A percentile compares a stretch with the other conserved stretches of the same genome.
Evolutionary conservation across 2,888 invertebrate genomes (phyloP).

Genomic region (Xylota sylvarum): DNA sequence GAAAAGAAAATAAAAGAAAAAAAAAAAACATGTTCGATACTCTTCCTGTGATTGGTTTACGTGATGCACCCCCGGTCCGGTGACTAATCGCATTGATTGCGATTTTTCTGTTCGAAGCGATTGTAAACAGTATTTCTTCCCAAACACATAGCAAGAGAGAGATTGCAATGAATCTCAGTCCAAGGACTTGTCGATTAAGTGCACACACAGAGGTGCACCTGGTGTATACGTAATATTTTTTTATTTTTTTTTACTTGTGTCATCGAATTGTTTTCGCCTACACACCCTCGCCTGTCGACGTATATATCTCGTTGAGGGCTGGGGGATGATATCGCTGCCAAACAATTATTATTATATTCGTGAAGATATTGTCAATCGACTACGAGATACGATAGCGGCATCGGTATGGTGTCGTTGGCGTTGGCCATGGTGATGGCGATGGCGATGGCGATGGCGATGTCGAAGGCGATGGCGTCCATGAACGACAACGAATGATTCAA

Average conservation of each 20-base stretch:
- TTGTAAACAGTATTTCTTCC: conserved; percentile 65
- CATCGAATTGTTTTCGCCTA: conserved; percentile 42
- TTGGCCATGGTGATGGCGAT: conserved; percentile 4
- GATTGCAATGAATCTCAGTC: conserved; percentile 66
- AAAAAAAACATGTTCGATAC: conserved; percentile 44
- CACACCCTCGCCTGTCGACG: neutral
- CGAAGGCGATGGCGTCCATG: conserved; percentile 27
- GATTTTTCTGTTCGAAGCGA: conserved; percentile 70
- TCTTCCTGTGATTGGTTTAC: conserved; percentile 76
- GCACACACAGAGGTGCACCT: conserved; percentile 42
- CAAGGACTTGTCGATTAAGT: conserved; percentile 71
- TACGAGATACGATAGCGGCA: neutral
- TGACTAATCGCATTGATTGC: conserved; percentile 77
- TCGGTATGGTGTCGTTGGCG: no score
- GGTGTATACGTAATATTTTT: conserved; percentile 56
- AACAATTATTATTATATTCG: conserved; percentile 72
- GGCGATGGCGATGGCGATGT: conserved; percentile 18
- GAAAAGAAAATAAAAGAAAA: conserved; percentile 12
- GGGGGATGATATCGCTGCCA: conserved; percentile 41
- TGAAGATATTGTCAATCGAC: conserved; percentile 50
- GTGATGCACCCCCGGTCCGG: conserved; percentile 70
- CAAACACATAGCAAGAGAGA: conserved; percentile 1
- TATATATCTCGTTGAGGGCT: neutral
- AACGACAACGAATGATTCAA: conserved; percentile 69
- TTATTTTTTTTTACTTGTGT: neutral